Evolutionary conservation across 2,888 invertebrate genomes (phyloP).

Genomic region (Hirtodrosophila alboralis): DNA sequence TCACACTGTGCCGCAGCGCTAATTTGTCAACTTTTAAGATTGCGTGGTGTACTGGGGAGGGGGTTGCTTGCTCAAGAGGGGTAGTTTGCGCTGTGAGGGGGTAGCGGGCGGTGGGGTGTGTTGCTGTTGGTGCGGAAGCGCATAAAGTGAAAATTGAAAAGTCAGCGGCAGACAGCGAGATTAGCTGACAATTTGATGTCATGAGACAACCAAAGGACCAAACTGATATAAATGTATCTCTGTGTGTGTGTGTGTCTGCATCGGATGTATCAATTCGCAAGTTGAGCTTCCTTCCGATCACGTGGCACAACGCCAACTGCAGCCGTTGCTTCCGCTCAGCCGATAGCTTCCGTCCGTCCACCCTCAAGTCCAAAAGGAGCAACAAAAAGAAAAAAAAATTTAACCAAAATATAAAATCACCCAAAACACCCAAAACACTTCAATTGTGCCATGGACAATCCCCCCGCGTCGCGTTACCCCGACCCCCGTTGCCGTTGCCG

Average conservation of each 20-base stretch:
- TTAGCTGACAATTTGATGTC: constrained; percentile 68
- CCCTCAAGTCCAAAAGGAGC: constrained; percentile 16
- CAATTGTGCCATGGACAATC: constrained; percentile 27
- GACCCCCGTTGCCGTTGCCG: not conserved
- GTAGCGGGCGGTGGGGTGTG: constrained; percentile 5
- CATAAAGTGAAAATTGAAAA: constrained; percentile 54
- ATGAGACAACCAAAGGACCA: not conserved
- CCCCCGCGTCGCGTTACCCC: not conserved
- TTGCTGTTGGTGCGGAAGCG: constrained; percentile 14
- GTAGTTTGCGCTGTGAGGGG: too few species aligned
- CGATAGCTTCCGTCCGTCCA: constrained; percentile 76
- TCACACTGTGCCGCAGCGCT: too few species aligned
- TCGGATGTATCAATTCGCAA: constrained; percentile 80
- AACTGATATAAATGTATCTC: constrained; percentile 5
- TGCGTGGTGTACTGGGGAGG: too few species aligned
- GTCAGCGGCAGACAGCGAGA: constrained; percentile 61
- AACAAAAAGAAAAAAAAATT: constrained; percentile 3
- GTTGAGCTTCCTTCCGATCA: constrained; percentile 79
- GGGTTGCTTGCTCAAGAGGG: too few species aligned
- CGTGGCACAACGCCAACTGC: constrained; percentile 71
- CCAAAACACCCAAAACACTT: constrained; percentile 38
- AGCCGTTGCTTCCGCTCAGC: constrained; percentile 74
- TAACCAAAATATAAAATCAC: too few species aligned
- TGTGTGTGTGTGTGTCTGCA: constrained; percentile 51
- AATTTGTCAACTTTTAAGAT: too few species aligned